A percentile compares a stretch with the other conserved stretches of the same genome.
Evolutionary conservation across 2,888 invertebrate genomes (phyloP).

Genomic region (Metallyticus violacea): DNA sequence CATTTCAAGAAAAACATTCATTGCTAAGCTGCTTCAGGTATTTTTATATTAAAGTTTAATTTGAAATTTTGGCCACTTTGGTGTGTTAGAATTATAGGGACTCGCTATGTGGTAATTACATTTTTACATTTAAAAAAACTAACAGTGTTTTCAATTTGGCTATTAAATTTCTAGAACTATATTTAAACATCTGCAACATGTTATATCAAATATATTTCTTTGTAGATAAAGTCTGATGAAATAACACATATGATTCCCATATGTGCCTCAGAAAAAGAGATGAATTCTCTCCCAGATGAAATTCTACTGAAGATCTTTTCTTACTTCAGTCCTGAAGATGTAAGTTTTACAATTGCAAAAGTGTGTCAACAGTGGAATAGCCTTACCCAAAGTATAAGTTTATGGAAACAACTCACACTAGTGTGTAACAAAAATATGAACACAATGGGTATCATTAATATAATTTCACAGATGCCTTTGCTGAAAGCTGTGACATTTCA

Average conservation of each 20-base stretch:
- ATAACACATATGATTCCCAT: neutral
- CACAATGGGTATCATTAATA: neutral
- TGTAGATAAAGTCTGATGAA: neutral
- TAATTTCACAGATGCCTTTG: neutral
- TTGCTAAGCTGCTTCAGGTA: too few relatives aligned
- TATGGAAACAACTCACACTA: neutral
- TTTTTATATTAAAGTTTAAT: too few relatives aligned
- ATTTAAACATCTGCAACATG: too few relatives aligned
- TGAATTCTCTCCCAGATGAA: conserved; percentile 9
- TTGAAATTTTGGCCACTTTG: too few relatives aligned
- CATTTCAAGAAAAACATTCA: too few relatives aligned
- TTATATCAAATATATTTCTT: too few relatives aligned
- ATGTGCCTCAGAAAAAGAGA: neutral
- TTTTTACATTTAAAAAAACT: too few relatives aligned
- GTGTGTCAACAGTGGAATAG: conserved; percentile 15
- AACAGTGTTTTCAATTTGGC: too few relatives aligned
- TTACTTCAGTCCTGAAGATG: neutral
- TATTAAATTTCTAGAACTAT: too few relatives aligned
- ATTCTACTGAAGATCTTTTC: conserved; percentile 4
- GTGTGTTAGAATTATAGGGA: too few relatives aligned
- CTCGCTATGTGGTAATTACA: too few relatives aligned
- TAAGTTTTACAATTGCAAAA: conserved; percentile 2
- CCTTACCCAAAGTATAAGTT: neutral
- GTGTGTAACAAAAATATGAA: conserved; percentile 5
- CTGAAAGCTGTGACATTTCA: neutral